These are phyloP conservation scores for Bombus affinis DNA, from an alignment of 1,140 invertebrate species.

Conservation along the genomic window DNA sequence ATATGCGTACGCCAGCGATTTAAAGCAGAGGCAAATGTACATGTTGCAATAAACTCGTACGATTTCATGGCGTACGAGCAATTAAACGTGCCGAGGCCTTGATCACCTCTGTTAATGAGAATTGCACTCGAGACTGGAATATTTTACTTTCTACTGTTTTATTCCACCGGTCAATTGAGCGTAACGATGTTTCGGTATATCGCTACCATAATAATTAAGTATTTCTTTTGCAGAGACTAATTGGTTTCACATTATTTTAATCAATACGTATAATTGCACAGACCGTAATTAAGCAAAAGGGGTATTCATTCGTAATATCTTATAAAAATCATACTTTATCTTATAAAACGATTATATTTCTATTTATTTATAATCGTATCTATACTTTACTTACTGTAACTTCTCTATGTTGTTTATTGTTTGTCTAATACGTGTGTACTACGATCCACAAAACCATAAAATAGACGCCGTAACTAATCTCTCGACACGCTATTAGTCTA, in stretches of 20 bases:
- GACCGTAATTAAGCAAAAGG: too few species aligned
- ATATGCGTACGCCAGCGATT: not conserved
- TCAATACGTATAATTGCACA: too few species aligned
- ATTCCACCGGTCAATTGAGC: not conserved
- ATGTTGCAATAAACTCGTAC: not conserved
- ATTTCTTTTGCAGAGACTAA: not conserved
- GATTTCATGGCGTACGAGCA: slow-evolving; percentile 27
- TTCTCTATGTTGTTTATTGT: too few species aligned
- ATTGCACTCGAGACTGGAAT: slow-evolving; percentile 42
- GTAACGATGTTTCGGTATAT: not conserved
- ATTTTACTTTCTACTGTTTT: slow-evolving; percentile 13
- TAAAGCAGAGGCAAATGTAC: not conserved
- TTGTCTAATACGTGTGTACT: not conserved
- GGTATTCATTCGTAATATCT: too few species aligned
- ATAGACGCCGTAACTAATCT: slow-evolving; percentile 64
- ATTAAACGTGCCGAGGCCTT: slow-evolving; percentile 25
- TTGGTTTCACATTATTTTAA: not conserved
- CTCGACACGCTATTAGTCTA: slow-evolving; percentile 68
- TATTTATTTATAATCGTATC: too few species aligned
- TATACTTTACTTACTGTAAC: too few species aligned
- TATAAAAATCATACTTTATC: too few species aligned
- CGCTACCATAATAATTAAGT: not conserved
- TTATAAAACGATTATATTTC: too few species aligned
- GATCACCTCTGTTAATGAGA: slow-evolving; percentile 36
- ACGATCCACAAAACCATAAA: slow-evolving; percentile 5